Evolutionary conservation across 2,797 vertebrate genomes (phyloP).

Genomic region (Acanthis flammea): DNA sequence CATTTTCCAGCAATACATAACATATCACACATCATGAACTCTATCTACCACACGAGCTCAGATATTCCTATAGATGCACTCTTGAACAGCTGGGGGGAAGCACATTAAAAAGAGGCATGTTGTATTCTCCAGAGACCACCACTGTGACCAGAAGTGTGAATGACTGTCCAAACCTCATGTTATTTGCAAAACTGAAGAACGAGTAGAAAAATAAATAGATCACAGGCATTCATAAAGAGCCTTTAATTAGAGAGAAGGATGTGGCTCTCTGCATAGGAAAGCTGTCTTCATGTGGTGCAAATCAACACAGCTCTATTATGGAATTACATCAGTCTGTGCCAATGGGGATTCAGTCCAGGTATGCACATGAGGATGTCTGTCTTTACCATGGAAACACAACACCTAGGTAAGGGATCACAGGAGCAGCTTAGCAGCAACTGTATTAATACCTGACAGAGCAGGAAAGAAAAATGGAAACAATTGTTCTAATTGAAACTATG

Average conservation of each 20-base stretch:
- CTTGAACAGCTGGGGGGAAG: background rate
- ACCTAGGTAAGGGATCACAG: background rate
- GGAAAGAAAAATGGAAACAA: constrained; percentile 58
- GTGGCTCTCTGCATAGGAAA: background rate
- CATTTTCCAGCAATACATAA: background rate
- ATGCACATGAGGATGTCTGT: background rate
- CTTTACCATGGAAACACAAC: constrained; percentile 51
- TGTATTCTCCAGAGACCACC: background rate
- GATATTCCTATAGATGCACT: background rate
- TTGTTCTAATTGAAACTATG: constrained; percentile 59
- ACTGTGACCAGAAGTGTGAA: background rate
- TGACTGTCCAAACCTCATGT: background rate
- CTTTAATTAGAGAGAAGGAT: background rate
- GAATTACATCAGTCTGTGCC: background rate
- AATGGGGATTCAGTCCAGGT: background rate
- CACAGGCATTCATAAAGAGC: background rate
- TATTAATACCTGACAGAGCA: constrained; percentile 50
- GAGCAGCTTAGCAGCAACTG: constrained; percentile 12
- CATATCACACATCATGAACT: background rate
- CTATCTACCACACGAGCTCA: background rate
- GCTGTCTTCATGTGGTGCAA: background rate
- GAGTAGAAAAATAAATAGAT: background rate
- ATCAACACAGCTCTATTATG: background rate
- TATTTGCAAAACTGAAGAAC: background rate
- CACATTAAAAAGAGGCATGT: background rate